Evolutionary conservation across 2,888 invertebrate genomes (phyloP).

Genomic region (Dexiosoma caninum): DNA sequence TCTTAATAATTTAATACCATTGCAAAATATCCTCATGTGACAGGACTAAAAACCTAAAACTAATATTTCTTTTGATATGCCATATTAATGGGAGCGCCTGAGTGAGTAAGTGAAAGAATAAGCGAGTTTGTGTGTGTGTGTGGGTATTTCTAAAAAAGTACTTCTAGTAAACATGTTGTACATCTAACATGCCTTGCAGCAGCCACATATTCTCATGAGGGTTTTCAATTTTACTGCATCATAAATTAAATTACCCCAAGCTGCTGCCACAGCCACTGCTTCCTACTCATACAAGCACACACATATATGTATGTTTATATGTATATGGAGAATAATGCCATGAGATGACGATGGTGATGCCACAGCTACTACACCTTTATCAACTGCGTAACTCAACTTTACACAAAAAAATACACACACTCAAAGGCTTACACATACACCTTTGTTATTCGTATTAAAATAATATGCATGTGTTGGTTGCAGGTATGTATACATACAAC

Average conservation of each 20-base stretch:
- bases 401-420: background rate
- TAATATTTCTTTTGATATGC: slow-evolving; percentile 61
- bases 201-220: slow-evolving; percentile 65
- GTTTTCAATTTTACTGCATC: slow-evolving; percentile 69
- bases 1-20: slow-evolving; percentile 61
- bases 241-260: slow-evolving; percentile 68
- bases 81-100: background rate
- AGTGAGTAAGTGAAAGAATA: background rate
- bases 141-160: slow-evolving; percentile 19
- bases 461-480: background rate
- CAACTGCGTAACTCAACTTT: slow-evolving; percentile 54
- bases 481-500: slow-evolving; percentile 15
- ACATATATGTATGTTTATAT: too few relatives aligned
- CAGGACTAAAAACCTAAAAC: slow-evolving; percentile 55
- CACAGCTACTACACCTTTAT: slow-evolving; percentile 57
- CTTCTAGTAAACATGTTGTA: slow-evolving; percentile 30
- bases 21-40: slow-evolving; percentile 59
- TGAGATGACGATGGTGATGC: slow-evolving; percentile 61
- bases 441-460: background rate
- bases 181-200: slow-evolving; percentile 57
- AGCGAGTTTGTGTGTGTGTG: background rate
- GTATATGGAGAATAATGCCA: slow-evolving; percentile 58
- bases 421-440: background rate
- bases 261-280: slow-evolving; percentile 61
- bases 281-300: slow-evolving; percentile 26